Percentiles rank a stretch among this genome's conserved stretches.
These are phyloP conservation scores for Euclidia mi DNA, from an alignment of 2,888 invertebrate genomes.

Conservation along the genomic window DNA sequence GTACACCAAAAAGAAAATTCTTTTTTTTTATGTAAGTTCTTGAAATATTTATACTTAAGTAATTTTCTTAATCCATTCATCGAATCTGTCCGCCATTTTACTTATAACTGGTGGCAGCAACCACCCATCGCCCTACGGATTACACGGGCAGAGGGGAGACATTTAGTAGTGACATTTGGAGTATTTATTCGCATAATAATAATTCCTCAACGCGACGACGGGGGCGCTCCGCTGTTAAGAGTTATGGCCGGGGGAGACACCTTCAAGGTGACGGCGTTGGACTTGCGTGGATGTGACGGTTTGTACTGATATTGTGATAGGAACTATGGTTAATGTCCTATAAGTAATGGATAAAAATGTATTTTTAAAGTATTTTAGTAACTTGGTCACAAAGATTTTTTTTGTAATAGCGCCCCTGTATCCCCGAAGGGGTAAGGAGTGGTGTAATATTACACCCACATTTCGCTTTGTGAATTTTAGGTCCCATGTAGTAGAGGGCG, in stretches of 20 bases:
- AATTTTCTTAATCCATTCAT: background rate
- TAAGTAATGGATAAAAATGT: too few relatives aligned
- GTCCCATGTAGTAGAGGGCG: too few relatives aligned
- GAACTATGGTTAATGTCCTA: too few relatives aligned
- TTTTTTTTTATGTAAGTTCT: too few relatives aligned
- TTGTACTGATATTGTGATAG: background rate
- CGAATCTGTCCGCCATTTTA: conserved; percentile 19
- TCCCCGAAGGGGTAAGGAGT: too few relatives aligned
- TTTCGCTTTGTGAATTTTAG: too few relatives aligned
- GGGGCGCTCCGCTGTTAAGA: conserved; percentile 83
- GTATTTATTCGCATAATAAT: conserved; percentile 93
- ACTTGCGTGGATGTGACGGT: conserved; percentile 63
- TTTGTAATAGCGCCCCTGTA: too few relatives aligned
- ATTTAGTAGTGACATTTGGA: conserved; percentile 91
- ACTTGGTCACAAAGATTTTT: too few relatives aligned
- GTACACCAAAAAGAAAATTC: too few relatives aligned
- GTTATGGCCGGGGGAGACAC: conserved; percentile 86
- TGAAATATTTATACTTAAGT: too few relatives aligned
- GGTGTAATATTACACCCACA: too few relatives aligned
- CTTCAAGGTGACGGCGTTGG: conserved; percentile 78
- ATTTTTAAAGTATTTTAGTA: too few relatives aligned
- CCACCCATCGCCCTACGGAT: conserved; percentile 66
- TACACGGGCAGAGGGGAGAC: conserved; percentile 80
- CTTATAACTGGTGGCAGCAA: conserved; percentile 31
- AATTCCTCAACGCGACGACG: conserved; percentile 89